These are phyloP conservation scores for Orgyia antiqua DNA, from an alignment of 2,888 invertebrate species.

Conservation along the genomic window DNA sequence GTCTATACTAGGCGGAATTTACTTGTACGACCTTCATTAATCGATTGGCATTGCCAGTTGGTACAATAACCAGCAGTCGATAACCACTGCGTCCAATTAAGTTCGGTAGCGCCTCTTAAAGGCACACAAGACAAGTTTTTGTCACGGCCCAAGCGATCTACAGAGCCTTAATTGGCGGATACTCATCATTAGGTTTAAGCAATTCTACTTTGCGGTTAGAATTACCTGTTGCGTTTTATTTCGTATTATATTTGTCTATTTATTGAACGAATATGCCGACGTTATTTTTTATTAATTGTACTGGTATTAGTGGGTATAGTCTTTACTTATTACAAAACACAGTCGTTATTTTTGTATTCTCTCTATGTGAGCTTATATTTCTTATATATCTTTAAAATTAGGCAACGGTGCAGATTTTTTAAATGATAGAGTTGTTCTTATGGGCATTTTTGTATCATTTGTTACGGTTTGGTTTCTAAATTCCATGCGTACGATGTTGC, in stretches of 20 bases:
- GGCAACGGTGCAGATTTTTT: too few relatives aligned
- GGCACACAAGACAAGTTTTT: slow-evolving; percentile 62
- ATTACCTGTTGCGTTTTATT: slow-evolving; percentile 30
- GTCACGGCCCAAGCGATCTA: slow-evolving; percentile 38
- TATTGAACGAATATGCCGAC: too few relatives aligned
- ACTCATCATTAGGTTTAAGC: slow-evolving; percentile 62
- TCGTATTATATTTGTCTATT: slow-evolving; percentile 27
- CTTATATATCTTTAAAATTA: too few relatives aligned
- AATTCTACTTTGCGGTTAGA: slow-evolving; percentile 41
- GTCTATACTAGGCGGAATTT: slow-evolving; percentile 25
- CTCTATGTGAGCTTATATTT: too few relatives aligned
- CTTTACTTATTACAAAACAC: too few relatives aligned
- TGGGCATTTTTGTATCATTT: too few relatives aligned
- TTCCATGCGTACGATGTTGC: too few relatives aligned
- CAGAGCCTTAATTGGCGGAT: slow-evolving; percentile 67
- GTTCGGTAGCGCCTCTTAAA: slow-evolving; percentile 69
- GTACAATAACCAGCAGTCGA: slow-evolving; percentile 55
- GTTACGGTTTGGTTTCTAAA: too few relatives aligned
- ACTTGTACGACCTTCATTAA: slow-evolving; percentile 50
- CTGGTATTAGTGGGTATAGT: too few relatives aligned
- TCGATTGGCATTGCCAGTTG: slow-evolving; percentile 38
- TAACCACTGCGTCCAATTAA: slow-evolving; percentile 66
- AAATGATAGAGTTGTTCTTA: too few relatives aligned
- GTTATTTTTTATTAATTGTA: too few relatives aligned
- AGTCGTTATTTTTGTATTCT: too few relatives aligned